Base-by-base conservation (phyloP, 2,888 invertebrate genomes). In the Cylloceria caligata region DNA sequence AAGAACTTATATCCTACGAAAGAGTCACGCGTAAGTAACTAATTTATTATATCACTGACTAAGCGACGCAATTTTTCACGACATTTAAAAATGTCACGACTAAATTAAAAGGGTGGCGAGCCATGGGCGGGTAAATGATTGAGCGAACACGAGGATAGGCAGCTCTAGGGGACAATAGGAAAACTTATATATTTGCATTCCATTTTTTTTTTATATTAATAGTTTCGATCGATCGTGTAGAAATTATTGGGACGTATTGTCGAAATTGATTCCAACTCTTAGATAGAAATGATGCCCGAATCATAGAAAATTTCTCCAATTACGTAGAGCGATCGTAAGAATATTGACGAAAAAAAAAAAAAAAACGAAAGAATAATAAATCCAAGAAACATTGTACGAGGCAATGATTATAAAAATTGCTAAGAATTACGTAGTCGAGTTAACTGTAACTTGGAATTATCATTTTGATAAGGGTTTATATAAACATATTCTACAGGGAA, bases 11-110 rank as follows among this genome's bases (percentile, higher is more conserved):
- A n/a, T 39, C 64, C 36, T 64, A 36, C 27, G 27, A n/a, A 55
- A 55, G 55, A 27, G 45, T 45, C 45, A 57, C 57, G 27, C 57
- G 16, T 57, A n/a, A 34, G 24, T 30, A 27, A 30, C 30, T 57
- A 36, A 52, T 52, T 36, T 64, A 64, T 39, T 19, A 24, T 39
- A 36, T 24, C 36, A 64, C 16, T 39, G 64, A 11, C 11, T 0
- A 52, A 52, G 21, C 36, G 62, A 68, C 55, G 34, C 52, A 42
- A 42, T 36, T 55, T 57, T 36, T 65, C 75, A 78, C 86, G 86
- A 86, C 89, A 89, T 89, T 90, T 90, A 84, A 83, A 89, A 89
- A 88, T 85, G 88, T 86, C 88, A 87, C 85, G 80, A 81, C 85
- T 86, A 89, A 87, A 89, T 87, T 88, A 80, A 68, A 83, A 30